phyloP scores from a whole-genome alignment of 2,113 vertebrate genomes.

The Ageneiosus marmoratus region DNA sequence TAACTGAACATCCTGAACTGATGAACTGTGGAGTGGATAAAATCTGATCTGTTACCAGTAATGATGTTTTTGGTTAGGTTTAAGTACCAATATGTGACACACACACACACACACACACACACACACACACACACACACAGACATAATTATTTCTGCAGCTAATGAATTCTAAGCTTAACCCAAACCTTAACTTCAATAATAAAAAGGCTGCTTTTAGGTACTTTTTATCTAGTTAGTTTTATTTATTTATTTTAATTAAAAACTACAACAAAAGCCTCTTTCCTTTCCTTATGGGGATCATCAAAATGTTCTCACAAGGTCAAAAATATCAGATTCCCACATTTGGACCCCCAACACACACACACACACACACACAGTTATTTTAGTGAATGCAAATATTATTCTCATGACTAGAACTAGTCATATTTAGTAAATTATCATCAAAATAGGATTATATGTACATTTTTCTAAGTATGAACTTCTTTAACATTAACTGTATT shows the following conservation, averaged over 20 bases:
- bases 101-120: too few relatives aligned
- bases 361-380: background rate
- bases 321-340: too few relatives aligned
- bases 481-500: background rate
- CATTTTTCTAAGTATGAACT: background rate
- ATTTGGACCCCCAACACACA: too few relatives aligned
- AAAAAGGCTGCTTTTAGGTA: too few relatives aligned
- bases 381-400: background rate
- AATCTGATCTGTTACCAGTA: background rate
- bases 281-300: too few relatives aligned
- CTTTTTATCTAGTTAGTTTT: too few relatives aligned
- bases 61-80: background rate
- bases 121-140: background rate
- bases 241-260: too few relatives aligned
- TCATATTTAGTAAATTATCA: slow-evolving; percentile 1
- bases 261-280: too few relatives aligned
- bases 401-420: background rate
- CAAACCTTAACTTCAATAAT: too few relatives aligned
- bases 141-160: too few relatives aligned
- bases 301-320: too few relatives aligned
- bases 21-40: background rate
- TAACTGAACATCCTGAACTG: background rate
- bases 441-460: background rate
- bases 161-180: too few relatives aligned
- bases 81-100: background rate